phyloP scores from a whole-genome alignment of 1,140 invertebrate species.

The Nixonia krombeini region DNA sequence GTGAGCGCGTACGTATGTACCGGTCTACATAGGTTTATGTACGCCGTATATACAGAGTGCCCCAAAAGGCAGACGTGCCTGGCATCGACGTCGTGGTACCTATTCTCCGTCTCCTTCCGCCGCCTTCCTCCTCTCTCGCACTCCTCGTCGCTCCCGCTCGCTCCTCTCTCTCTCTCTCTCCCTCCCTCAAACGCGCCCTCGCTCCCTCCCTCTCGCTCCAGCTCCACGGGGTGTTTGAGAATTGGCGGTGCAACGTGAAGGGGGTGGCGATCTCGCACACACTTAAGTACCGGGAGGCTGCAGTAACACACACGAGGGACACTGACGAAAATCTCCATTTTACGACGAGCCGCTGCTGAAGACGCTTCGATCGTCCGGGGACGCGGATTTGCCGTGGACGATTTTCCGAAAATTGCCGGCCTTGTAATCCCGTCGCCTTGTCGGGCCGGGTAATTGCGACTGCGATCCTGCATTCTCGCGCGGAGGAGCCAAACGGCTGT shows the following conservation, averaged over 20 bases:
- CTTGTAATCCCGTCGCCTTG: too few species aligned
- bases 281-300: slow-evolving; percentile 2
- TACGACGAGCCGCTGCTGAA: background rate
- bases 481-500: too few species aligned
- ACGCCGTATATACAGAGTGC: slow-evolving; percentile 38
- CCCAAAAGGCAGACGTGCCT: slow-evolving; percentile 69
- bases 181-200: slow-evolving; percentile 1
- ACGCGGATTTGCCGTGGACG: background rate
- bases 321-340: slow-evolving; percentile 13
- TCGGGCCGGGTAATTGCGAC: too few species aligned
- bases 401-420: too few species aligned
- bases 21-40: slow-evolving; percentile 22
- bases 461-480: too few species aligned
- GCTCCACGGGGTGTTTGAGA: slow-evolving; percentile 7
- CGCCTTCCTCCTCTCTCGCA: slow-evolving; percentile 12
- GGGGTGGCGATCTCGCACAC: slow-evolving; percentile 14
- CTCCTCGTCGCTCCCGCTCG: too few species aligned
- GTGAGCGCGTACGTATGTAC: slow-evolving; percentile 7
- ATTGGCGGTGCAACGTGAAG: slow-evolving; percentile 7
- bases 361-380: background rate
- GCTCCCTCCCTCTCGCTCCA: background rate
- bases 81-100: slow-evolving; percentile 64
- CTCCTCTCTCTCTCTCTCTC: slow-evolving; percentile 22
- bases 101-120: slow-evolving; percentile 29
- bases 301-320: background rate